Conservation (phyloP, 2,797 vertebrate genomes). For the Falco rusticolus region DNA sequence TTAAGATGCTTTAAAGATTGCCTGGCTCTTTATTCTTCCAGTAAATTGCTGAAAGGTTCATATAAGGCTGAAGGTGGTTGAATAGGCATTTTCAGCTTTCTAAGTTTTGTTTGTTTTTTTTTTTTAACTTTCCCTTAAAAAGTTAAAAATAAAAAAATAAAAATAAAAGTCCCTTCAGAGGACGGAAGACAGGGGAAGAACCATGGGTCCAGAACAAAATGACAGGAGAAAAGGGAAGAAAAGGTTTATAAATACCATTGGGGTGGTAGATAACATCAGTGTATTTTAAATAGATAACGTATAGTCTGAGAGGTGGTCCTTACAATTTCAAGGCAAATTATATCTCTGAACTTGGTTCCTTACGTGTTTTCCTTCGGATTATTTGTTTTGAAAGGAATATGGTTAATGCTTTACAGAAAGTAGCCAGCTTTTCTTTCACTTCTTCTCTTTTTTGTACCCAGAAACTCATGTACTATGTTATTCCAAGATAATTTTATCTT, state of each 20-base stretch:
- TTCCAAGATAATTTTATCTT: background rate
- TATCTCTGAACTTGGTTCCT: background rate
- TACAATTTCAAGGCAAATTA: constrained; percentile 38
- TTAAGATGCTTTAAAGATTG: constrained; percentile 65
- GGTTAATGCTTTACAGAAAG: background rate
- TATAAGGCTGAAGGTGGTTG: constrained; percentile 9
- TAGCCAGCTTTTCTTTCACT: background rate
- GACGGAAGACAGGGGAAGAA: background rate
- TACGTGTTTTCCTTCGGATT: background rate
- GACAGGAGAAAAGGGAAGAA: background rate
- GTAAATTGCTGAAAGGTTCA: constrained; percentile 49
- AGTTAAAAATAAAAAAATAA: too few relatives aligned
- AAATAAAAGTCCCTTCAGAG: background rate
- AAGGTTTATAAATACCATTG: background rate
- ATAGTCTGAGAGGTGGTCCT: constrained; percentile 1
- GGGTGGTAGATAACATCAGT: background rate
- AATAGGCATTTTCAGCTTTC: constrained; percentile 43
- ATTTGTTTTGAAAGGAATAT: constrained; percentile 12
- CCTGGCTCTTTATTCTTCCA: constrained; percentile 47
- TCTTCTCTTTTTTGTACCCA: background rate
- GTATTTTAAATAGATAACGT: constrained; percentile 34
- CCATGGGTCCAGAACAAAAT: background rate
- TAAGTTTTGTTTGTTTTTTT: background rate
- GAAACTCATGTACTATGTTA: background rate
- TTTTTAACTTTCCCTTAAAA: background rate